Base-by-base conservation (phyloP, 2,888 invertebrate species). In the Frankliniella intonsa region DNA sequence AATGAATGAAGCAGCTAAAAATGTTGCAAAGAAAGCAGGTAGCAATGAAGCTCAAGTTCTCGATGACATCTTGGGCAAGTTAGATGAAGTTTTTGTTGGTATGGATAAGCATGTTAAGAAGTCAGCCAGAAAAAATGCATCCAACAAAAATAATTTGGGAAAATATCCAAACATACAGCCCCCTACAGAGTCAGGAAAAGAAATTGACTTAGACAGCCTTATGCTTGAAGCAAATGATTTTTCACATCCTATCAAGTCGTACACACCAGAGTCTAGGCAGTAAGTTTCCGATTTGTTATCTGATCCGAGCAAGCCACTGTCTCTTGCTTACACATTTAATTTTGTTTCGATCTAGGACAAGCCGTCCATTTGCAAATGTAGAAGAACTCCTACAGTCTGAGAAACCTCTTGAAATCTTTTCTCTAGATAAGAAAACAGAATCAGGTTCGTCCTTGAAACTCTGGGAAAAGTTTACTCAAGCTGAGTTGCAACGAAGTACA, bases 41-140 rank as follows among this genome's bases (percentile, higher is more conserved):
- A 94, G 93, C 17, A 90, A 94, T 87, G 88, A 90, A 0, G 90
- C 91, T 85, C 90, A 92, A 87, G 94, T 92, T 0, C 94, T 95
- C 87, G 91, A 93, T 0, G 94, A 95, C 86, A 88, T 96, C 9
- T 88, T 95, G 81, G 90, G 91, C 19, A 93, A 93, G 87, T 89
- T 95, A 1, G 25, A 76, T 25, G 22, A 22, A 22, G 69, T 76
- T 88, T 93, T 7, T 91, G 91, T 87, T 88, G 80, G 9, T 86
- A 87, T 55, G 85, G 82, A 81, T 83, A 84, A 50, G 65, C 69
- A 25, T 81, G 83, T 84, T 87, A 80, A 81, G 81, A 51, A 25
- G 9, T n/a, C 81, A 80, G 50, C 80, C 55, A 81, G 82, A 83
- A 50, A 82, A 81, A 83, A 84, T 55, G 82, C 83, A 76, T 50